Evolutionary conservation across 2,888 invertebrate genomes (phyloP).

Genomic region (Apamea monoglypha): DNA sequence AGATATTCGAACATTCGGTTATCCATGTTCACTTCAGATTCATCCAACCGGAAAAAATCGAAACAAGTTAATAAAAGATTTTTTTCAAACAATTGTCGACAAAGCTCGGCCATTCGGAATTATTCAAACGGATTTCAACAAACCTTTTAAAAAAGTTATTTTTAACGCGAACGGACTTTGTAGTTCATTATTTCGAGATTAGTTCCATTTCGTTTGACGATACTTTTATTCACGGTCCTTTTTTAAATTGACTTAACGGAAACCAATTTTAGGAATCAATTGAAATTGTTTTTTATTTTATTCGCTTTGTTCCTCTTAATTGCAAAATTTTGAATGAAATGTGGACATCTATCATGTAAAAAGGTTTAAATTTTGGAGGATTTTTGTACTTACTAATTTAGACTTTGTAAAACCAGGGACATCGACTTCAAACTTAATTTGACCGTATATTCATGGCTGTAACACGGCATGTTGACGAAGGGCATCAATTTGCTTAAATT

Average conservation of each 20-base stretch:
- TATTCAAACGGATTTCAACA: conserved; percentile 45
- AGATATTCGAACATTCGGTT: neutral
- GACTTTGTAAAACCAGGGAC: neutral
- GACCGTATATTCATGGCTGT: neutral
- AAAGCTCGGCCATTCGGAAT: conserved; percentile 21
- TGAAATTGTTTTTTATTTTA: conserved; percentile 9
- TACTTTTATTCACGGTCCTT: conserved; percentile 25
- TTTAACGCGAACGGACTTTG: conserved; percentile 20
- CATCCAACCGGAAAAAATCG: conserved; percentile 5
- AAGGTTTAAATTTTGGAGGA: neutral
- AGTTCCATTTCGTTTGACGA: conserved; percentile 43
- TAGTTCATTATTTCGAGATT: conserved; percentile 53
- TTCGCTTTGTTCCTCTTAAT: neutral
- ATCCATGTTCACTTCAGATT: neutral
- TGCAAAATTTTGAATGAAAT: neutral
- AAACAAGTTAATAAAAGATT: conserved; percentile 23
- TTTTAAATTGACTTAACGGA: conserved; percentile 30
- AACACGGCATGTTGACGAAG: neutral
- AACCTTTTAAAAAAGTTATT: conserved; percentile 42
- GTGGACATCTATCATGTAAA: too few species aligned
- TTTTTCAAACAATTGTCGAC: conserved; percentile 15
- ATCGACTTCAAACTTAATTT: neutral
- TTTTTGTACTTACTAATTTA: neutral
- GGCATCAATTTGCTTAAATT: neutral
- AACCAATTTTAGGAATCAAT: conserved; percentile 18